Conservation (phyloP, 2,888 invertebrate species). For the Acronicta aceris region DNA sequence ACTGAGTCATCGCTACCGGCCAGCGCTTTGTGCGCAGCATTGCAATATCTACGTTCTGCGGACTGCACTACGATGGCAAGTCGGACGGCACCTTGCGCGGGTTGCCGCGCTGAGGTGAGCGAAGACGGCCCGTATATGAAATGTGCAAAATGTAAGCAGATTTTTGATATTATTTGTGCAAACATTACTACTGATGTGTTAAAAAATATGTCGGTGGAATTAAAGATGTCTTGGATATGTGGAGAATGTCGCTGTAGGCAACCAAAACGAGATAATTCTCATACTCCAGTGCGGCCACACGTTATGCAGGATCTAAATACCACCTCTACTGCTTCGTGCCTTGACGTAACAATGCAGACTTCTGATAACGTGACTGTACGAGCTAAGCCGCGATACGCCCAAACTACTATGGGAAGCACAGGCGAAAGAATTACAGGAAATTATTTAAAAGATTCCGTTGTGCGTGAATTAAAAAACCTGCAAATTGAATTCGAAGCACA, state of each 20-base stretch:
- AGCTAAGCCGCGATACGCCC: background rate
- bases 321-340: background rate
- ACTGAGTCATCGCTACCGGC: background rate
- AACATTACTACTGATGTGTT: conserved; percentile 1
- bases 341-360: background rate
- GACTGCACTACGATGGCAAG: conserved; percentile 1
- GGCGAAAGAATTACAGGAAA: background rate
- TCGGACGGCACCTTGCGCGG: conserved; percentile 2
- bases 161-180: conserved; percentile 12
- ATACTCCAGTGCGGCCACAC: conserved; percentile 1
- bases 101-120: conserved; percentile 2
- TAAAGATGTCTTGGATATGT: conserved; percentile 5
- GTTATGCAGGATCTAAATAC: conserved; percentile 1
- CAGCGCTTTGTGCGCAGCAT: too few species aligned
- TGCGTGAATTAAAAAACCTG: too few species aligned
- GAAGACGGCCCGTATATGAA: conserved; percentile 8
- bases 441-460: too few species aligned
- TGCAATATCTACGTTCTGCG: background rate
- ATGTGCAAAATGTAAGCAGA: conserved; percentile 13
- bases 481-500: too few species aligned
- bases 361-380: conserved; percentile 7
- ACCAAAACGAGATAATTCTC: conserved; percentile 3
- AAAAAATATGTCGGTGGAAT: background rate
- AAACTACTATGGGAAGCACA: background rate
- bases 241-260: conserved; percentile 1